Conservation (phyloP, 2,888 invertebrate genomes). For the Oscheius myriophilus region DNA sequence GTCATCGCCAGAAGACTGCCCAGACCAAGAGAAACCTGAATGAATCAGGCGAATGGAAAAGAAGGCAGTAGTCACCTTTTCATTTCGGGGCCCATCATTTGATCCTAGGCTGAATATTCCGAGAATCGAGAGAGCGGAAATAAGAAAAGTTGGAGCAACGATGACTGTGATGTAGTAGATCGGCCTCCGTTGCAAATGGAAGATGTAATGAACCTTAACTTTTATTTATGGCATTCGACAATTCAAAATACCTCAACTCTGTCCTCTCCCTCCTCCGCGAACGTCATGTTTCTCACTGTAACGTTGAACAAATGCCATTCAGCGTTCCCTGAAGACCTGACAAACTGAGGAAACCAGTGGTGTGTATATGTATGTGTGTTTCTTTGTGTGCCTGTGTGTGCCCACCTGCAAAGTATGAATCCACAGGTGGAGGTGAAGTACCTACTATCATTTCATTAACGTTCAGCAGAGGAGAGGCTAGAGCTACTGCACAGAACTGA, state of each 20-base stretch:
- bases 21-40: constrained; percentile 62
- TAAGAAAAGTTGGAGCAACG: constrained; percentile 65
- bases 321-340: constrained; percentile 61
- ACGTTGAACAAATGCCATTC: constrained; percentile 67
- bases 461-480: constrained; percentile 62
- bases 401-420: constrained; percentile 64
- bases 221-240: background rate
- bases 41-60: background rate
- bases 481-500: constrained; percentile 63
- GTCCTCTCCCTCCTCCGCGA: constrained; percentile 57
- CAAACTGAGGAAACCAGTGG: too few species aligned
- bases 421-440: constrained; percentile 61
- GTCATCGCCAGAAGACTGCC: constrained; percentile 63
- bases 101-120: constrained; percentile 66
- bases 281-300: constrained; percentile 62
- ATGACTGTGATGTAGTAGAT: constrained; percentile 67
- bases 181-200: constrained; percentile 63
- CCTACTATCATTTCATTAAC: constrained; percentile 64
- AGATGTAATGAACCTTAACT: constrained; percentile 62
- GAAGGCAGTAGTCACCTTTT: constrained; percentile 44
- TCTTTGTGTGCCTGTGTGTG: too few species aligned
- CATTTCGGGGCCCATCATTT: constrained; percentile 63
- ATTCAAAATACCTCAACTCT: constrained; percentile 35
- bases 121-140: constrained; percentile 63
- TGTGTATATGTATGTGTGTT: too few species aligned